Evolutionary conservation across 2,888 invertebrate species (phyloP), one percentile per base, ranked within the genome.

Genomic region (Orthosia incerta): DNA sequence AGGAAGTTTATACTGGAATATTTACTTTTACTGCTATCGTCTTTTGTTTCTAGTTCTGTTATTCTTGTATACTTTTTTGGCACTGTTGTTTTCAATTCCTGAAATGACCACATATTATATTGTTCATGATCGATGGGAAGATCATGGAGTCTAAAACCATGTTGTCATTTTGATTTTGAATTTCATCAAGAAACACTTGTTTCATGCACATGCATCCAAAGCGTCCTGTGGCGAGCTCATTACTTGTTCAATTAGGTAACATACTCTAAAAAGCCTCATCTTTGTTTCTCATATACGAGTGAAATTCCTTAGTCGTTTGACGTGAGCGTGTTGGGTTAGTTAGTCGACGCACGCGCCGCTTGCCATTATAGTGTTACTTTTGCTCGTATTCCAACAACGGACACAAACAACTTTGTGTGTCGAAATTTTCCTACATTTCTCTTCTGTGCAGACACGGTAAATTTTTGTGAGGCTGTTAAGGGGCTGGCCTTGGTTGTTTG

Each of bases 251-350:
- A 93, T 94, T 94, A 94, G 93, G 88, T 84, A 86, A 74, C 83
- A 78, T 84, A 84, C 86, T 90, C 94, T 94, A 94, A 94, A 90
- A 87, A 84, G 75, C 86, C 82, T 86, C 86, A 88, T 88, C 92
- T 91, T 90, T 92, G 91, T 91, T 93, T 93, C 91, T 91, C 93
- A 87, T 89, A 85, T 90, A 87, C 88, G 71, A 89, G 92, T 91
- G 92, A 93, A 93, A 94, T 94, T 92, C 93, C 92, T 86, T 82
- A 76, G 86, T 74, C 86, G 83, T 86, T 91, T 90, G 90, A 89
- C 89, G 89, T 83, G 83, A 86, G 87, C 90, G 89, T 91, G 91
- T 87, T 81, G 84, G 79, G 86, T 88, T 86, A 85, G 88, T 91
- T 92, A 92, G 90, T 82, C 72, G 71, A 82, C 82, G 82, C 87